These are phyloP conservation scores for Helicoverpa assulta DNA, from an alignment of 2,888 invertebrate species.

Conservation along the genomic window DNA sequence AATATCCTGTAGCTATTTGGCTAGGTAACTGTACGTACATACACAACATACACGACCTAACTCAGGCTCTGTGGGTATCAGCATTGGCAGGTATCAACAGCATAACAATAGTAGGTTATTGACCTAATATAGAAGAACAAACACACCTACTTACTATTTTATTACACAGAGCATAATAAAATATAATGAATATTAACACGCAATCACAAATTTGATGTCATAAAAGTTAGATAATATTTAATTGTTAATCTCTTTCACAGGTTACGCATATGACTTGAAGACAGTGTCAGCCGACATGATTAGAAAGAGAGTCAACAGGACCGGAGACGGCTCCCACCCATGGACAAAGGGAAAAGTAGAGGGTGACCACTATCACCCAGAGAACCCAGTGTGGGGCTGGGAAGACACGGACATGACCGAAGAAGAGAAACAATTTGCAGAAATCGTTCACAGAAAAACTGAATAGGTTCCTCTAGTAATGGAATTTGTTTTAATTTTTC, in stretches of 20 bases:
- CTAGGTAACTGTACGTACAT: no score
- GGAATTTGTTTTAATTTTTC: slow-evolving; percentile 56
- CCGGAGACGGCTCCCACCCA: slow-evolving; percentile 93
- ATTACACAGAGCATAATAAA: no score
- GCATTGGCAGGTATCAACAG: no score
- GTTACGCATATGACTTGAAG: slow-evolving; percentile 96
- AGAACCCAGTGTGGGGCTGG: slow-evolving; percentile 94
- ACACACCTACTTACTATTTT: no score
- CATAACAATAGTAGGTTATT: no score
- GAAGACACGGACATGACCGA: slow-evolving; percentile 93
- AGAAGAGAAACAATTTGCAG: slow-evolving; percentile 91
- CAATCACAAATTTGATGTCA: no score
- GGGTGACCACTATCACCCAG: slow-evolving; percentile 87
- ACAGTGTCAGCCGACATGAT: slow-evolving; percentile 93
- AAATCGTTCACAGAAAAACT: slow-evolving; percentile 80
- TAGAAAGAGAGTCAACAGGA: slow-evolving; percentile 92
- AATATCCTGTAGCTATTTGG: no score
- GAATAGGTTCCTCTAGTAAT: slow-evolving; percentile 64
- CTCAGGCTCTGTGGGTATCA: no score
- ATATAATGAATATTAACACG: no score
- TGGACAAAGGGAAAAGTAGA: slow-evolving; percentile 69
- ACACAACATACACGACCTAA: no score
- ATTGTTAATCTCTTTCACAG: slow-evolving; percentile 78
- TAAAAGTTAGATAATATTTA: background rate
- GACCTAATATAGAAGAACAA: no score